Evolutionary conservation across 2,888 invertebrate genomes (phyloP), one percentile per base, ranked within the genome.

Genomic region (Ectobius pallidus): DNA sequence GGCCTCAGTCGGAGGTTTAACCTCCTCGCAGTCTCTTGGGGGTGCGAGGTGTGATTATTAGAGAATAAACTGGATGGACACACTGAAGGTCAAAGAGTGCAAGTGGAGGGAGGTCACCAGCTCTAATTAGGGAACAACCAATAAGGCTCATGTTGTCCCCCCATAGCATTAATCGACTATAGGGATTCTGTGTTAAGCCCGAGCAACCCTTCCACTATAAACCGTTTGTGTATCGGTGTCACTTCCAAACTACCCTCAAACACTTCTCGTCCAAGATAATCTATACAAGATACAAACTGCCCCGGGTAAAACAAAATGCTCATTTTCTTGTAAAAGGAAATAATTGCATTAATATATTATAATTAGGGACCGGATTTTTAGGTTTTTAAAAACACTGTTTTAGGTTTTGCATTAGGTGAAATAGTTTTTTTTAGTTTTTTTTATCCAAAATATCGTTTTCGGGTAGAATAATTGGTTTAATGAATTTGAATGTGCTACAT

Each of bases 1-100:
- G 65, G 65, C 65, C n/a, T 46, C 18, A 25, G 20, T 22, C 22
- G 18, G 62, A 39, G 62, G 65, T 39, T 44, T 25, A 44, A 34
- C 42, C 65, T 65, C 30, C 22, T 30, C 32, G 32, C 32, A 46
- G 46, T 46, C 46, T 46, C 46, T 46, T 46, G 46, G 46, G 46
- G 46, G 65, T 6, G 25, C n/a, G 65, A 46, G 46, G 44, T 65
- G 44, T 65, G 65, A 65, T 65, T 65, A 65, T 65, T 65, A 46
- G 44, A 16, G 63, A 39, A 63, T 63, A 63, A 42, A 63, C 63
- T 65, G 46, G 65, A 65, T 18, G 58, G 58, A 58, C 32, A 58
- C 32, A 32, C 58, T 58, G 58, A 58, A 58, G 58, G 58, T 58
- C 58, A n/a, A 58, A 58, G 30, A 58, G 58, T 58, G 58, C 30